Evolutionary conservation across 2,797 vertebrate genomes (phyloP), one percentile per base, ranked within the genome.

Genomic region (Carcharodon carcharias): DNA sequence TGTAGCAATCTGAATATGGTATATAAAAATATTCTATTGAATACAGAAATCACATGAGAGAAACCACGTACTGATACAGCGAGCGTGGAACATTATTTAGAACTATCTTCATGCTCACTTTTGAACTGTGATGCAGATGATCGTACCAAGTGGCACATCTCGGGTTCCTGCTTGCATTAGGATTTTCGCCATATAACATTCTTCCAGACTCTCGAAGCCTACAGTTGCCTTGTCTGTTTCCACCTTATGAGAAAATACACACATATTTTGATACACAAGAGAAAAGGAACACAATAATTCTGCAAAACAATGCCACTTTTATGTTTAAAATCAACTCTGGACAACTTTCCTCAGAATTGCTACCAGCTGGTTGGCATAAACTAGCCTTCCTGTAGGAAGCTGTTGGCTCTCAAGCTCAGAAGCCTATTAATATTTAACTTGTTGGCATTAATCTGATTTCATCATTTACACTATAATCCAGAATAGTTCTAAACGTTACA

Each of bases 161-260:
- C 98, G 98, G n/a, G 99, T 99, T 87, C 99, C 99, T 98, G 99
- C 99, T 28, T 99, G 85, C 96, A 99, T 98, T 96, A 99, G 98
- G 96, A 99, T 99, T 97, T 99, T 99, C 96, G 99, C 99, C 97
- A 99, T 96, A 96, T 99, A 99, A 97, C 99, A 99, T 77, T 99
- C 99, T 96, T 99, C 99, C 96, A 99, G 0, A 50, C 99, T 98
- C 97, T 99, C 99, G 98, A 99, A 99, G 14, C 99, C 99, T 54
- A 99, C 99, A 0, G 99, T 99, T 40, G 99, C 99, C 97, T 99
- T 99, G 97, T 99, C 99, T 0, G 99, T 99, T 98, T 99, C 99
- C 97, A 99, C 98, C 99, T 99, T 97, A 95, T n/a, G 69, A 63
- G 12, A 95, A 73, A 35, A 77, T 6, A 77, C 16, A n/a, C 2